Evolutionary conservation across 2,888 invertebrate species (phyloP).

Genomic region (Hoplodrina blanda): DNA sequence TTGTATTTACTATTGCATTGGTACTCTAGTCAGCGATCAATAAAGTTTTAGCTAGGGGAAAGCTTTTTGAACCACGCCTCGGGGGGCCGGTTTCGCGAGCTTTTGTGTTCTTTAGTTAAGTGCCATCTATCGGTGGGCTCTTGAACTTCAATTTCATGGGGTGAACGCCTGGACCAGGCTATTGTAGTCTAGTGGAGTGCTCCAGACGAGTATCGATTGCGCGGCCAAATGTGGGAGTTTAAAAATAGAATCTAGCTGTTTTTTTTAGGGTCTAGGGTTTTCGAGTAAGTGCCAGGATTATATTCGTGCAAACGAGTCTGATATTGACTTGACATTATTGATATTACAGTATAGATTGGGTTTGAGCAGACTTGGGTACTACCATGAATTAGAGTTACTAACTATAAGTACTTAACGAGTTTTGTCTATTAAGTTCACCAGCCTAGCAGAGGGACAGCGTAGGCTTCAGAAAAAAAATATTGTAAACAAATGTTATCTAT

Average conservation of each 20-base stretch:
- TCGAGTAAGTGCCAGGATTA: not conserved
- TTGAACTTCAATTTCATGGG: conserved; percentile 58
- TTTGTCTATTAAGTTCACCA: no score
- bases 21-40: conserved; percentile 79
- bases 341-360: not conserved
- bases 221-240: conserved; percentile 27
- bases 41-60: conserved; percentile 82
- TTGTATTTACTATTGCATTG: conserved; percentile 75
- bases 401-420: no score
- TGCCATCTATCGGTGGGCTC: conserved; percentile 78
- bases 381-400: no score
- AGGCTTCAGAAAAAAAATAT: no score
- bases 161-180: conserved; percentile 46
- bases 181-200: conserved; percentile 37
- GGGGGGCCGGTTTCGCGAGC: conserved; percentile 72
- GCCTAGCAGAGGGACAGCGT: no score
- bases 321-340: not conserved
- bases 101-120: conserved; percentile 63
- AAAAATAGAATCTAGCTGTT: conserved; percentile 40
- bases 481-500: no score
- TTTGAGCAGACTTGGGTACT: not conserved
- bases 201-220: conserved; percentile 50
- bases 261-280: not conserved
- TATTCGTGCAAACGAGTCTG: not conserved
- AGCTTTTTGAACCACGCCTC: conserved; percentile 84